Conservation (phyloP, 1,140 invertebrate genomes). For the Macrobrachium nipponense region DNA sequence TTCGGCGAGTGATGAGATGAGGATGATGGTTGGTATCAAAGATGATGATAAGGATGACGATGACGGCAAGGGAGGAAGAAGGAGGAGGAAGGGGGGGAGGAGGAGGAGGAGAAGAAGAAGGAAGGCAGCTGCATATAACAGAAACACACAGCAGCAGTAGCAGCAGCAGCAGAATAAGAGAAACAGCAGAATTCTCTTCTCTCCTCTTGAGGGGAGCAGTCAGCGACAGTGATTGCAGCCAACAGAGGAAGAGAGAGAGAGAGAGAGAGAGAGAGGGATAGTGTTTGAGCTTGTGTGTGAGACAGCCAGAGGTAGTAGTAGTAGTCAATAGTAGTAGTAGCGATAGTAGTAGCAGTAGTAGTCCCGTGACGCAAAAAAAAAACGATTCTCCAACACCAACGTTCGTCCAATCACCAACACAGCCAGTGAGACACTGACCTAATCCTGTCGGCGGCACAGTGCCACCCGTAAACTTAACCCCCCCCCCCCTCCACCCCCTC, state of each 20-base stretch:
- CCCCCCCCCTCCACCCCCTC: background rate
- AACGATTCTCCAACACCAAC: background rate
- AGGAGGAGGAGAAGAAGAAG: too few relatives aligned
- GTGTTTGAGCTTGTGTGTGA: background rate
- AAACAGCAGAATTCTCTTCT: background rate
- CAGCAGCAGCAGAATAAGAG: background rate
- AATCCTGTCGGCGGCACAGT: conserved; percentile 16
- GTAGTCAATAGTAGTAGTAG: background rate
- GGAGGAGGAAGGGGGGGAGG: too few relatives aligned
- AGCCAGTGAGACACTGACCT: conserved; percentile 19
- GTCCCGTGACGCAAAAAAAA: background rate
- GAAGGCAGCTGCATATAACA: too few relatives aligned
- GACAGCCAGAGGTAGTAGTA: background rate
- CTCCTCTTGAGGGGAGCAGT: background rate
- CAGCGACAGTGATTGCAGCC: background rate
- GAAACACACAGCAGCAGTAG: background rate
- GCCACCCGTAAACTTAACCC: background rate
- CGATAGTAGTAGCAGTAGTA: background rate
- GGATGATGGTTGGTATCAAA: too few relatives aligned
- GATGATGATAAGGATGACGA: background rate
- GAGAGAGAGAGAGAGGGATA: background rate
- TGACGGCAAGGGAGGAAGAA: background rate
- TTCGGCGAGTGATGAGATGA: too few relatives aligned
- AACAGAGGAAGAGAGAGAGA: background rate
- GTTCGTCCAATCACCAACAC: conserved; percentile 12